These are phyloP conservation scores for Lepus americanus DNA, from an alignment of 2,113 vertebrate genomes.

Conservation along the genomic window DNA sequence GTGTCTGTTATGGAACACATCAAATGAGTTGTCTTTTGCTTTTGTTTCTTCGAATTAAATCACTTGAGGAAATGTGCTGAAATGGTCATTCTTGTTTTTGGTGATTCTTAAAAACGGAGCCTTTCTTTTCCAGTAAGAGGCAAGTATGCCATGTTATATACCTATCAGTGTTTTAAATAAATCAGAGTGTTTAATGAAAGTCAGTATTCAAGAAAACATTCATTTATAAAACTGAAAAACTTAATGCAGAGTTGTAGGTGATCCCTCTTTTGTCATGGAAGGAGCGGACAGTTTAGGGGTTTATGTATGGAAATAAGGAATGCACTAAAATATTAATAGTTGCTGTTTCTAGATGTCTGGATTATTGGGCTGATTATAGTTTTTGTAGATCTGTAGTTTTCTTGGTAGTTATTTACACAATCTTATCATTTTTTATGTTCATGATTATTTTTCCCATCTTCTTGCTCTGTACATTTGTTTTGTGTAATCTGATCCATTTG, in stretches of 20 bases:
- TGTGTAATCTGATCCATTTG: conserved; percentile 23
- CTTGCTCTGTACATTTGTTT: neutral
- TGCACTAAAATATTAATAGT: neutral
- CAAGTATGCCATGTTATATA: conserved; percentile 12
- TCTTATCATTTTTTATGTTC: conserved; percentile 10
- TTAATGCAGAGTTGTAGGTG: conserved; percentile 38
- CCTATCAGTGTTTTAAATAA: neutral
- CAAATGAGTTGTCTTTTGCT: conserved; percentile 53
- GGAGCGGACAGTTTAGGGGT: neutral
- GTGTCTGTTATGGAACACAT: neutral
- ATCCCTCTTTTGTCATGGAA: conserved; percentile 21
- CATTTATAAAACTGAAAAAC: conserved; percentile 26
- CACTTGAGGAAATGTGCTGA: neutral
- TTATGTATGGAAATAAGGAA: neutral
- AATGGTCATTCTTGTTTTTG: conserved; percentile 22
- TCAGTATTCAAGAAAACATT: conserved; percentile 17
- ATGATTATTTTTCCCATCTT: neutral
- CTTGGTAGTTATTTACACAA: neutral
- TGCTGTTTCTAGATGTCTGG: conserved; percentile 33
- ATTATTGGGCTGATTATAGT: conserved; percentile 1
- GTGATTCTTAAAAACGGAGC: conserved; percentile 16
- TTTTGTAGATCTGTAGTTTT: conserved; percentile 1
- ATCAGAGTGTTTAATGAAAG: conserved; percentile 24
- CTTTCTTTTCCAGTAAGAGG: conserved; percentile 11
- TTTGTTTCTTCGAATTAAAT: conserved; percentile 58